Conservation (phyloP, 2,888 invertebrate genomes). For the Cantharis nigra region DNA sequence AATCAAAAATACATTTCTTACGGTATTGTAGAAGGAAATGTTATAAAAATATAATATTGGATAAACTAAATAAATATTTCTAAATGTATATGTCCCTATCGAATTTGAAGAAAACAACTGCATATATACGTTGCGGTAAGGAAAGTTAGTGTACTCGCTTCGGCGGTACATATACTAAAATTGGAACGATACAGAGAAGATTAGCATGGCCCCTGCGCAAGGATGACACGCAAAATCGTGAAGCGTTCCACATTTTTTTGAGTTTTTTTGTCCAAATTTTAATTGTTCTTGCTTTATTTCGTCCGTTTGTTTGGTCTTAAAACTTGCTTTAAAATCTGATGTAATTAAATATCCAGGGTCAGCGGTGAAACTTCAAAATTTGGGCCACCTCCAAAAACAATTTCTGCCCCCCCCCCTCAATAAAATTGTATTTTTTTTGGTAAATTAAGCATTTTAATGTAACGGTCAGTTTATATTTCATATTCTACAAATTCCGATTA, state of each 20-base stretch:
- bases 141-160: slow-evolving; percentile 64
- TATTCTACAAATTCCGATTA: too few species aligned
- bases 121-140: neutral
- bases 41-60: neutral
- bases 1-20: neutral
- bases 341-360: too few species aligned
- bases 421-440: too few species aligned
- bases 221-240: slow-evolving; percentile 93
- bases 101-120: rapidly evolving
- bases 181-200: slow-evolving; percentile 93
- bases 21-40: neutral
- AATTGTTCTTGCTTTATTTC: too few species aligned
- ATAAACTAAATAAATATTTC: neutral
- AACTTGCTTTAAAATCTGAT: too few species aligned
- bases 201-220: slow-evolving; percentile 92
- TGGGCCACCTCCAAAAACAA: too few species aligned
- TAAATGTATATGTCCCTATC: neutral
- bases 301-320: too few species aligned
- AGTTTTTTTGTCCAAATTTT: too few species aligned
- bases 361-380: too few species aligned
- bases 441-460: too few species aligned
- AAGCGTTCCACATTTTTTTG: slow-evolving; percentile 80
- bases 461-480: too few species aligned
- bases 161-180: slow-evolving; percentile 84
- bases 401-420: too few species aligned